phyloP scores from a whole-genome alignment of 64 coral and sea anemone species.

The Actinia equina region DNA sequence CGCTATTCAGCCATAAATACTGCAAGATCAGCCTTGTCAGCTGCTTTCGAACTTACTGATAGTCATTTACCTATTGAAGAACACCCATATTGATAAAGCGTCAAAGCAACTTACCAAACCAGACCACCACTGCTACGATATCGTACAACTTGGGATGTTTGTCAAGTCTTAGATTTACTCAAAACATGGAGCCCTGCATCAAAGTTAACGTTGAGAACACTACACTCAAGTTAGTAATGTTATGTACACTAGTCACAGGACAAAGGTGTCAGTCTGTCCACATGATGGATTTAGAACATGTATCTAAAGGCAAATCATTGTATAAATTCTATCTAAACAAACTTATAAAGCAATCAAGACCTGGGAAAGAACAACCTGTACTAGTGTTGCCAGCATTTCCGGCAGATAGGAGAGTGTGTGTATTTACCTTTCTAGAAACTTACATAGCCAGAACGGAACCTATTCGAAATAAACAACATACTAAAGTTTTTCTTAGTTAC shows the following conservation, averaged over 20 bases:
- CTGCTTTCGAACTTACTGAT: slow-evolving; percentile 32
- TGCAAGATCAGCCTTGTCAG: slow-evolving; percentile 50
- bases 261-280: slow-evolving; percentile 66
- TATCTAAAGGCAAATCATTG: slow-evolving; percentile 21
- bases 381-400: slow-evolving; percentile 31
- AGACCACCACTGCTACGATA: slow-evolving; percentile 26
- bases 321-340: slow-evolving; percentile 35
- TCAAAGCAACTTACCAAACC: slow-evolving; percentile 35
- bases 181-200: slow-evolving; percentile 39
- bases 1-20: slow-evolving; percentile 49
- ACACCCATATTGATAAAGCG: slow-evolving; percentile 24
- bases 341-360: slow-evolving; percentile 42
- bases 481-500: slow-evolving; percentile 38
- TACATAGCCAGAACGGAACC: slow-evolving; percentile 35
- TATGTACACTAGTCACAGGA: slow-evolving; percentile 44
- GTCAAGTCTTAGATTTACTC: slow-evolving; percentile 32
- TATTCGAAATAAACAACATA: slow-evolving; percentile 29
- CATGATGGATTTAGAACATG: slow-evolving; percentile 37
- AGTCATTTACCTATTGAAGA: slow-evolving; percentile 3
- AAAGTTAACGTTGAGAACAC: slow-evolving; percentile 24
- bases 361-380: slow-evolving; percentile 24
- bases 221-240: slow-evolving; percentile 46
- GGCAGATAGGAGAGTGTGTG: slow-evolving; percentile 31
- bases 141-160: slow-evolving; percentile 38
- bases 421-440: slow-evolving; percentile 31